A percentile compares a stretch with the other conserved stretches of the same genome.
These are phyloP conservation scores for Antigone vipio DNA, from an alignment of 2,113 vertebrate genomes.

Conservation along the genomic window DNA sequence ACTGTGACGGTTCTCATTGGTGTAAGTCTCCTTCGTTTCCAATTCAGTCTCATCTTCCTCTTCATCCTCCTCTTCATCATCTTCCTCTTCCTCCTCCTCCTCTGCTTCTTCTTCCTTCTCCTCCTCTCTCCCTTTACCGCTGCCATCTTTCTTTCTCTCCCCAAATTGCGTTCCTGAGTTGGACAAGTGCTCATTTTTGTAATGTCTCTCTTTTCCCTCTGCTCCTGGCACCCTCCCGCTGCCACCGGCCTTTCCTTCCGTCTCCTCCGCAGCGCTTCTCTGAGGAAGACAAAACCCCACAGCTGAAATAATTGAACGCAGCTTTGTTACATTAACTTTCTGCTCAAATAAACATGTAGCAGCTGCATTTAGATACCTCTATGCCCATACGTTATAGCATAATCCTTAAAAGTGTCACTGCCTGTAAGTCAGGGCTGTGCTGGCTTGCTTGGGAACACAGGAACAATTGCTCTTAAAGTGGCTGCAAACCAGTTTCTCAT, in stretches of 20 bases:
- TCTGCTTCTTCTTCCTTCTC: neutral
- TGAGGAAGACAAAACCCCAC: slow-evolving; percentile 59
- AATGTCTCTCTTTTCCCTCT: slow-evolving; percentile 33
- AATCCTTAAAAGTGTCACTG: neutral
- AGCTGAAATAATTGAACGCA: neutral
- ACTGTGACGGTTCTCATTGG: neutral
- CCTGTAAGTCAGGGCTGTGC: neutral
- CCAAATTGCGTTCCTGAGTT: neutral
- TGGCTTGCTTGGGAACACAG: neutral
- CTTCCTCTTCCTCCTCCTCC: neutral
- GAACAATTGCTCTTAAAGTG: neutral
- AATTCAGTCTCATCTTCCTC: slow-evolving; percentile 21
- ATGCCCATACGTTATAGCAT: neutral
- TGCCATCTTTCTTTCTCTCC: slow-evolving; percentile 30
- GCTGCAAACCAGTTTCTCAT: neutral
- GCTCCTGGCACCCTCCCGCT: neutral
- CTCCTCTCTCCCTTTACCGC: slow-evolving; percentile 51
- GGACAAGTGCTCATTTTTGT: slow-evolving; percentile 50
- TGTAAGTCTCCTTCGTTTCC: neutral
- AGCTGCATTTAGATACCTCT: neutral
- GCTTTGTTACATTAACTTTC: neutral
- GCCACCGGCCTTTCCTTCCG: neutral
- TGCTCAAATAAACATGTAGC: neutral
- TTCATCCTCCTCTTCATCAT: slow-evolving; percentile 7
- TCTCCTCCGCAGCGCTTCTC: slow-evolving; percentile 25